These are phyloP conservation scores for Sphenodon punctatus DNA, from an alignment of 2,797 vertebrate genomes.

Conservation along the genomic window DNA sequence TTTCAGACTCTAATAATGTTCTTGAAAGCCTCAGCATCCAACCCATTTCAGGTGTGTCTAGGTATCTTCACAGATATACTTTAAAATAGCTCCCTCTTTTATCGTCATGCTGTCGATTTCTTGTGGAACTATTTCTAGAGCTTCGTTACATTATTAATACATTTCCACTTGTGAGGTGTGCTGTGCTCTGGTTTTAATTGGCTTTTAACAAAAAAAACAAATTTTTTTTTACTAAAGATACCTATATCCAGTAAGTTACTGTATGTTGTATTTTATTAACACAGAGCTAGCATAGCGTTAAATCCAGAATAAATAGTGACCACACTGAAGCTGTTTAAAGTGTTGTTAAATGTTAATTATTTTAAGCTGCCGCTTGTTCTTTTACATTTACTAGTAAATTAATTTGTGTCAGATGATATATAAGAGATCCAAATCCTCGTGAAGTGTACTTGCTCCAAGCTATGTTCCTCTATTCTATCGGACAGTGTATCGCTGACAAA, in stretches of 20 bases:
- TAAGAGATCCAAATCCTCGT: slow-evolving; percentile 39
- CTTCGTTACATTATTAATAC: slow-evolving; percentile 16
- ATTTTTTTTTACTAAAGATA: neutral
- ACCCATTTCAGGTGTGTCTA: accelerated
- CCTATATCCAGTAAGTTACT: slow-evolving; percentile 6
- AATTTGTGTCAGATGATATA: slow-evolving; percentile 41
- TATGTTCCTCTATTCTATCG: slow-evolving; percentile 21
- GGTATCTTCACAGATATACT: neutral
- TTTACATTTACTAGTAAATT: slow-evolving; percentile 49
- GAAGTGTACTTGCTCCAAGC: slow-evolving; percentile 27
- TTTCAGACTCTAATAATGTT: too few relatives aligned
- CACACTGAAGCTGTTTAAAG: slow-evolving; percentile 25
- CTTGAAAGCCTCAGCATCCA: too few relatives aligned
- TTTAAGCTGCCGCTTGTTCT: slow-evolving; percentile 19
- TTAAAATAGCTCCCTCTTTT: neutral
- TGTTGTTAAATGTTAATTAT: slow-evolving; percentile 35
- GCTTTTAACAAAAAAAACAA: neutral
- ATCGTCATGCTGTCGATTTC: neutral
- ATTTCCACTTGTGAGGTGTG: neutral
- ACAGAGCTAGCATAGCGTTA: slow-evolving; percentile 1
- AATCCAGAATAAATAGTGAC: slow-evolving; percentile 25
- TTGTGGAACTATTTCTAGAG: neutral
- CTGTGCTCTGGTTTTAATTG: slow-evolving; percentile 33
- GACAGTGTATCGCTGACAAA: slow-evolving; percentile 10
- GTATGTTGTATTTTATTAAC: slow-evolving; percentile 27